These are phyloP conservation scores for Meteorus cinctellus DNA, from an alignment of 2,888 invertebrate species.

Conservation along the genomic window DNA sequence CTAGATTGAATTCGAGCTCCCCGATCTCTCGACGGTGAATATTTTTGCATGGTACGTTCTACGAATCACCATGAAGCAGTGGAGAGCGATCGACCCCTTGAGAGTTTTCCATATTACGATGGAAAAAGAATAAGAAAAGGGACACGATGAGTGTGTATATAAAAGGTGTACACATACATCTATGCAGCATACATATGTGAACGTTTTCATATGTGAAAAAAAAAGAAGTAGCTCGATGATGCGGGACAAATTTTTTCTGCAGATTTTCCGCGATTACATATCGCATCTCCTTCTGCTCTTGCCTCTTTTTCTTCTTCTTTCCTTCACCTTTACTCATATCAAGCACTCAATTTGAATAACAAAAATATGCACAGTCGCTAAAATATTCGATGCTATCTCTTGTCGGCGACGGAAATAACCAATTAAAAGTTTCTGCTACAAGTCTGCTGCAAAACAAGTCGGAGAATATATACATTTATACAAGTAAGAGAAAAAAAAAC, in stretches of 20 bases:
- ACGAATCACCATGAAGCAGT: slow-evolving; percentile 43
- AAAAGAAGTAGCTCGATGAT: background rate
- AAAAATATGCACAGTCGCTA: slow-evolving; percentile 26
- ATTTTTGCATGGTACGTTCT: slow-evolving; percentile 60
- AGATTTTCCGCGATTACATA: background rate
- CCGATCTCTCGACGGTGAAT: slow-evolving; percentile 58
- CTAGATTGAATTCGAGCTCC: slow-evolving; percentile 62
- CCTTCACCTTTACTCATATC: background rate
- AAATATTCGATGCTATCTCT: slow-evolving; percentile 34
- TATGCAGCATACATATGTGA: background rate
- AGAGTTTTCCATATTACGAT: slow-evolving; percentile 39
- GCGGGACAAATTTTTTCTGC: background rate
- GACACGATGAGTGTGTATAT: slow-evolving; percentile 11
- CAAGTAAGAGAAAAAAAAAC: slow-evolving; percentile 10
- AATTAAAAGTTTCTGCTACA: slow-evolving; percentile 42
- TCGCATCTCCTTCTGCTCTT: background rate
- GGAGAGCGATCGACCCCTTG: slow-evolving; percentile 47
- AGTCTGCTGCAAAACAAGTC: slow-evolving; percentile 29
- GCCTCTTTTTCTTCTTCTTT: background rate
- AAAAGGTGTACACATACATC: background rate
- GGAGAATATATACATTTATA: slow-evolving; percentile 4
- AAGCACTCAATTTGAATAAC: slow-evolving; percentile 31
- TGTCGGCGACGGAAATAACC: slow-evolving; percentile 34
- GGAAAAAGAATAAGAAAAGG: slow-evolving; percentile 34
- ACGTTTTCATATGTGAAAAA: background rate